These are phyloP conservation scores for Notodonta ziczac DNA, from an alignment of 2,888 invertebrate genomes.

Conservation along the genomic window DNA sequence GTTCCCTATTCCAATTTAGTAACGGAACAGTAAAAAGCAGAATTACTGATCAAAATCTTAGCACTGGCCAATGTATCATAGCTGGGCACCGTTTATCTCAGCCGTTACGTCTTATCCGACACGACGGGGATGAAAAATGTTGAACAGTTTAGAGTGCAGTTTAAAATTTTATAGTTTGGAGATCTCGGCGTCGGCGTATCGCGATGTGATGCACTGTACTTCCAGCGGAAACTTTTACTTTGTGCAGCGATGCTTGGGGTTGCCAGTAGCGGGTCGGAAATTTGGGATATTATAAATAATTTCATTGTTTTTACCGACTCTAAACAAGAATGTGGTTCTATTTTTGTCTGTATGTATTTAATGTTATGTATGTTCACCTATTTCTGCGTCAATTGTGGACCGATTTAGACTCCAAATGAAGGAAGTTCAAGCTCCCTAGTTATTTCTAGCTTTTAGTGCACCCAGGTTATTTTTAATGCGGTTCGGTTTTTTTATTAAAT, in stretches of 20 bases:
- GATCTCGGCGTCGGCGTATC: conserved; percentile 42
- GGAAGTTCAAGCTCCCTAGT: too few relatives aligned
- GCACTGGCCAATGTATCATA: conserved; percentile 40
- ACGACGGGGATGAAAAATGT: conserved; percentile 49
- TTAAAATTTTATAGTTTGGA: conserved; percentile 50
- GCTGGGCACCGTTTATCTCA: conserved; percentile 35
- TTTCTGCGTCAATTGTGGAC: too few relatives aligned
- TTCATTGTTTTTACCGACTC: too few relatives aligned
- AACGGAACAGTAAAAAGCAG: conserved; percentile 26
- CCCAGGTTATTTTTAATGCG: too few relatives aligned
- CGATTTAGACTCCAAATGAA: too few relatives aligned
- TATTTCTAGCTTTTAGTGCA: too few relatives aligned
- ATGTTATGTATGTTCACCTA: too few relatives aligned
- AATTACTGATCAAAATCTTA: conserved; percentile 41
- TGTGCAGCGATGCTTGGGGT: conserved; percentile 13
- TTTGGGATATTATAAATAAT: background rate
- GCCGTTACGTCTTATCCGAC: conserved; percentile 35
- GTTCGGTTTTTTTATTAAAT: too few relatives aligned
- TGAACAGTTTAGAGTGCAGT: conserved; percentile 43
- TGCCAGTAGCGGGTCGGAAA: background rate
- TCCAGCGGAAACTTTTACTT: conserved; percentile 50
- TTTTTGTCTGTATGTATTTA: too few relatives aligned
- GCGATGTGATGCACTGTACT: conserved; percentile 44
- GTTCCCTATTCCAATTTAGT: conserved; percentile 11
- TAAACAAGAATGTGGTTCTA: too few relatives aligned